Evolutionary conservation across 2,113 vertebrate species (phyloP).

Genomic region (Percopsis transmontana): DNA sequence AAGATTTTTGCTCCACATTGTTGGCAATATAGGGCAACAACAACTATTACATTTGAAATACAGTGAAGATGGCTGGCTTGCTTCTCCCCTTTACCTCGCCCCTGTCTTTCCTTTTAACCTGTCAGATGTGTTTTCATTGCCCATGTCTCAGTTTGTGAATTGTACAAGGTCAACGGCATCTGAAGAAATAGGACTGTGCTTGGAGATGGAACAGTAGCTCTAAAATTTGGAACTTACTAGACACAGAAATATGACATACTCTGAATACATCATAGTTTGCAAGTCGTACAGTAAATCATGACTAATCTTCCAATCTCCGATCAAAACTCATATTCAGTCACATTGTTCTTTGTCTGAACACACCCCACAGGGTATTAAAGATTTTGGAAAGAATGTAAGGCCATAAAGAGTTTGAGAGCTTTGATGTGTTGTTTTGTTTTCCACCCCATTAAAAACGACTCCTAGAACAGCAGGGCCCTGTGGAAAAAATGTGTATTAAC

Average conservation of each 20-base stretch:
- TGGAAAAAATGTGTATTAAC: slow-evolving; percentile 30
- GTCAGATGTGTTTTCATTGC: not conserved
- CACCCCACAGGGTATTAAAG: slow-evolving; percentile 15
- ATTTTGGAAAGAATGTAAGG: slow-evolving; percentile 47
- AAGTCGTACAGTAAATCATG: not conserved
- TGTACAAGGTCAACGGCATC: not conserved
- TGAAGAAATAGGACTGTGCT: not conserved
- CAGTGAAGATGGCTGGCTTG: not conserved
- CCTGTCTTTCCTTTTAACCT: not conserved
- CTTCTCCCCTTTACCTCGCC: not conserved
- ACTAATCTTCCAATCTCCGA: slow-evolving; percentile 34
- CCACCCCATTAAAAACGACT: slow-evolving; percentile 34
- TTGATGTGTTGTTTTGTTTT: slow-evolving; percentile 51
- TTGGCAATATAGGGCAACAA: not conserved
- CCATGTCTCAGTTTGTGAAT: not conserved
- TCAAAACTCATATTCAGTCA: slow-evolving; percentile 2
- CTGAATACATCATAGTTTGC: not conserved
- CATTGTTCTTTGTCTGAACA: slow-evolving; percentile 10
- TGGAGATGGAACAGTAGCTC: no score
- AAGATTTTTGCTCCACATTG: not conserved
- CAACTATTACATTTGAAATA: not conserved
- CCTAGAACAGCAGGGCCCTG: slow-evolving; percentile 34
- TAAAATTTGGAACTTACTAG: not conserved
- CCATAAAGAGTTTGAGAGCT: slow-evolving; percentile 35
- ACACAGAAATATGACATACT: not conserved